Base-by-base conservation (phyloP, 2,113 vertebrate genomes). In the Pionites leucogaster region DNA sequence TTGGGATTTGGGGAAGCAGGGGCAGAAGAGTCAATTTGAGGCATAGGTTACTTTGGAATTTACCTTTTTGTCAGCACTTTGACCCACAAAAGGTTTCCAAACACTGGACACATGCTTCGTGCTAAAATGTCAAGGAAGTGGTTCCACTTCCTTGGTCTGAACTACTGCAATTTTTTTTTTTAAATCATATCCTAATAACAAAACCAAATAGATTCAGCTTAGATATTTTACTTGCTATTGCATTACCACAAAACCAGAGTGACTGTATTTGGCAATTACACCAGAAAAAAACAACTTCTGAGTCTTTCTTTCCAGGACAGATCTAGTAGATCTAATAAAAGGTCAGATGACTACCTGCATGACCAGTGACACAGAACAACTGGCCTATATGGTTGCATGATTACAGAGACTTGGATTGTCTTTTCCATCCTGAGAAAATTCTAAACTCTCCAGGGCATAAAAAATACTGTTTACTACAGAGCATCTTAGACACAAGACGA, bases 391-490 rank as follows among this genome's bases (percentile, higher is more conserved):
- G 9, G 16, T 53, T 53, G 72, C 68, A 8, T 53, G 1, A 50
- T 60, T 60, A 42, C 28, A 41, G 2, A 31, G 14, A 62, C 18
- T 52, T 47, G 13, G 1, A 2, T 5, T 52, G 7, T 31, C n/a
- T 59, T 63, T 82, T 52, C 28, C 37, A 81, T 27, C 3, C 53
- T 44, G 5, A 78, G 10, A 81, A 77, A 80, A 29, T 11, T 3
- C 46, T 89, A 92, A 95, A n/a, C 52, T 95, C 50, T 92, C 39
- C 24, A 77, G 50, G 64, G 62, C 37, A 41, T 16, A 86, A 79
- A 88, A 47, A 17, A 76, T 12, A 37, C 62, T 74, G 59, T 90
- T 96, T 93, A 89, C 44, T 86, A 50, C 47, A 88, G 10, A 82
- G 23, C 46, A 90, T 50, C 83, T 92, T 35, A 74, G 62, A 64